Evolutionary conservation across 2,888 invertebrate genomes (phyloP).

Genomic region (Pandemis corylana): DNA sequence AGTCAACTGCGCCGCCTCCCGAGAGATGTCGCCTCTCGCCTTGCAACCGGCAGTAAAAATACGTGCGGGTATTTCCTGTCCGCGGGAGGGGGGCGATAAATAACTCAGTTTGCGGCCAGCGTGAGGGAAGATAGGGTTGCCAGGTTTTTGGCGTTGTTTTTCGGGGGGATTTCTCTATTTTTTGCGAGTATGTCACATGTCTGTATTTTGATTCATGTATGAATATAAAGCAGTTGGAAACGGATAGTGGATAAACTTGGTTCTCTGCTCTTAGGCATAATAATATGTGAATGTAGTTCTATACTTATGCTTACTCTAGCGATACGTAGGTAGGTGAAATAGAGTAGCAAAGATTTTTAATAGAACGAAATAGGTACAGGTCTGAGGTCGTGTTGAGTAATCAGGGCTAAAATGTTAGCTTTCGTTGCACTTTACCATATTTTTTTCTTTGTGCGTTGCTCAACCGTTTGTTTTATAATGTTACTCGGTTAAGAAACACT

Average conservation of each 20-base stretch:
- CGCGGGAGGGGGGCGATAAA: conserved; percentile 40
- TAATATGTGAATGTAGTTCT: not conserved
- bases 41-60: conserved; percentile 42
- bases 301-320: not conserved
- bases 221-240: conserved; percentile 27
- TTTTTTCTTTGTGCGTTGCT: too few relatives aligned
- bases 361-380: too few relatives aligned
- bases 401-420: too few relatives aligned
- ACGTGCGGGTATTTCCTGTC: conserved; percentile 42
- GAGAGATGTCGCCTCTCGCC: conserved; percentile 41
- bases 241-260: not conserved
- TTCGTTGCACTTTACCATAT: too few relatives aligned
- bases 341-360: too few relatives aligned
- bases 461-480: too few relatives aligned
- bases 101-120: conserved; percentile 43
- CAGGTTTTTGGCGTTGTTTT: conserved; percentile 35
- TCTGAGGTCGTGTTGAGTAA: too few relatives aligned
- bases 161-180: conserved; percentile 35
- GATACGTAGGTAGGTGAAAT: too few relatives aligned
- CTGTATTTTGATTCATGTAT: conserved; percentile 33
- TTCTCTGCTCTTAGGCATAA: not conserved
- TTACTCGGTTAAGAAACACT: too few relatives aligned
- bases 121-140: conserved; percentile 40
- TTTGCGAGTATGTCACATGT: conserved; percentile 32
- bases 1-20: conserved; percentile 29